These are phyloP conservation scores for Pardalotus punctatus DNA, from an alignment of 2,113 vertebrate species.

Conservation along the genomic window DNA sequence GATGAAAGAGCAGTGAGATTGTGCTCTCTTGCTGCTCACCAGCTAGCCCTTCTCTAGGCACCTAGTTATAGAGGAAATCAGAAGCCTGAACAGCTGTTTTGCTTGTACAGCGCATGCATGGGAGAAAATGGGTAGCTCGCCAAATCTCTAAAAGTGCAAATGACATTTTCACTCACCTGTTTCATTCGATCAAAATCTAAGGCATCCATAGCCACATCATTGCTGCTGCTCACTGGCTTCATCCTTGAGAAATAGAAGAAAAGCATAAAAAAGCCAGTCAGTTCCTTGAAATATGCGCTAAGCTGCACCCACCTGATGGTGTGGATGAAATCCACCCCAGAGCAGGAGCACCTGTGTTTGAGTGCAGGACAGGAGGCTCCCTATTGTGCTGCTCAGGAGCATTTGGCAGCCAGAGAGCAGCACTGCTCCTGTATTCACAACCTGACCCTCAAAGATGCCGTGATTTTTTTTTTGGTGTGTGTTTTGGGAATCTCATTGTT, in stretches of 20 bases:
- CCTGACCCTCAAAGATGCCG: not conserved
- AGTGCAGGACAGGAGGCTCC: not conserved
- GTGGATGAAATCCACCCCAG: not conserved
- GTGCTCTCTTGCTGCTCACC: not conserved
- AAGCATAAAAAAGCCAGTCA: not conserved
- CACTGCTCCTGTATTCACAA: not conserved
- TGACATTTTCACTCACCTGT: slow-evolving; percentile 78
- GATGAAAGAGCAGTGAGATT: not conserved
- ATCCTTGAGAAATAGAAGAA: slow-evolving; percentile 75
- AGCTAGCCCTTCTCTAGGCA: slow-evolving; percentile 33
- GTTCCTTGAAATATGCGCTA: not conserved
- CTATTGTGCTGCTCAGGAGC: not conserved
- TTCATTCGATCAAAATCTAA: slow-evolving; percentile 98
- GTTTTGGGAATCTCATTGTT: not conserved
- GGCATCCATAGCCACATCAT: slow-evolving; percentile 86
- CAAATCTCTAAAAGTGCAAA: not conserved
- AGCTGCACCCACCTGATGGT: not conserved
- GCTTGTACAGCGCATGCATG: slow-evolving; percentile 50
- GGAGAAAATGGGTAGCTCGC: slow-evolving; percentile 58
- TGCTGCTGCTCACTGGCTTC: slow-evolving; percentile 89
- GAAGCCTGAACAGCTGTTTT: slow-evolving; percentile 27
- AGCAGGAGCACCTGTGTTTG: not conserved
- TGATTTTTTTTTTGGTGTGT: not conserved
- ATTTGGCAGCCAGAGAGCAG: not conserved
- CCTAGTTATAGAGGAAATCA: slow-evolving; percentile 23